Base-by-base conservation (phyloP, 2,797 vertebrate species). In the Enteromius argenteus region DNA sequence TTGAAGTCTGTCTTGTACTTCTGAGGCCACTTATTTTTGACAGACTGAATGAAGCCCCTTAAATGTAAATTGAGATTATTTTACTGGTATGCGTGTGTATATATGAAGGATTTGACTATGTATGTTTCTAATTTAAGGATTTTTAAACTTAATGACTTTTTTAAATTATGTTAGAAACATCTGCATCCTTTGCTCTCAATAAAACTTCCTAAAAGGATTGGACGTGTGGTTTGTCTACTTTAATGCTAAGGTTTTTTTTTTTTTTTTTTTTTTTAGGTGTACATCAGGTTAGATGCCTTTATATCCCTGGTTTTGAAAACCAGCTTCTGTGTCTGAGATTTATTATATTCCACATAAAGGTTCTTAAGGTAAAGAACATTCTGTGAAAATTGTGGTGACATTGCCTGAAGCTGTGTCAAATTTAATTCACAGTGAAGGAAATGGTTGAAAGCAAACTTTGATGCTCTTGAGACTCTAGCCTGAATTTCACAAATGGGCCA, bases 51-150 rank as follows among this genome's bases (percentile, higher is more conserved):
- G 5, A 77, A 44, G n/a, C 21, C 21, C 23, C 19, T 67, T 17
- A 30, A 27, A 9, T 79, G 46, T 73, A 74, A 78, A 56, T 35
- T 75, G 30, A 32, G 44, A 49, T 2, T 32, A 15, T 68, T 85
- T 83, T 89, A 68, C 27, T 42, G 15, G 42, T 44, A 27, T 27
- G 46, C 58, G 51, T 85, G 27, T 66, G 56, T 87, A 14, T 35
- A 46, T 73, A 79, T 81, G 72, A 62, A 53, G 23, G 58, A 27
- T 78, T 80, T 85, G 51, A 77, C 21, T 89, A 80, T 89, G 79
- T 83, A 75, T 85, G 88, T 89, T 74, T 77, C 3, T 76, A 87
- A 89, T 69, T 84, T 85, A 87, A 75, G 74, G 62, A 78, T 62
- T 83, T 86, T 89, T 79, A 84, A 72, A 85, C 78, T 83, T 78